Conservation (phyloP, 2,113 vertebrate species). For the Zosterops lateralis region DNA sequence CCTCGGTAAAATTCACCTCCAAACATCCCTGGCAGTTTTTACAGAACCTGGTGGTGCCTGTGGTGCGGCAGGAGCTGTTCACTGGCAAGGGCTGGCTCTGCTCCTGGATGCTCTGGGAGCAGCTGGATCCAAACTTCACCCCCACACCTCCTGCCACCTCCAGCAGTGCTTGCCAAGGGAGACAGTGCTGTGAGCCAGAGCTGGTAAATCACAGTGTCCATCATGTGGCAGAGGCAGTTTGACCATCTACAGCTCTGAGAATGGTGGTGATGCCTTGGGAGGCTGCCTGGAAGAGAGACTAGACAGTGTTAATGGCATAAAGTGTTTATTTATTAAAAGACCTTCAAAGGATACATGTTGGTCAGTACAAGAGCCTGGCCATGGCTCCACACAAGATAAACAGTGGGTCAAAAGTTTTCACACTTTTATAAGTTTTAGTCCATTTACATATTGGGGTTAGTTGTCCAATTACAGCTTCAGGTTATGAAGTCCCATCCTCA, state of each 20-base stretch:
- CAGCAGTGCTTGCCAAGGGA: not conserved
- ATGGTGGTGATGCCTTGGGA: not conserved
- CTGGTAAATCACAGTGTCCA: not conserved
- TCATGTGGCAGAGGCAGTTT: not conserved
- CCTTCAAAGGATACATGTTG: not conserved
- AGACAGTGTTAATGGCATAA: not conserved
- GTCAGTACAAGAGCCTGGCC: not conserved
- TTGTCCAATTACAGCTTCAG: not conserved
- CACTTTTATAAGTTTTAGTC: not conserved
- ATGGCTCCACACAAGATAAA: not conserved
- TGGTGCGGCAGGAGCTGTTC: not conserved
- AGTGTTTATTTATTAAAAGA: not conserved
- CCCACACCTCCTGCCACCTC: not conserved
- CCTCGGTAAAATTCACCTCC: not conserved
- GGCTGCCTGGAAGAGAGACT: not conserved
- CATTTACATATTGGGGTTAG: not conserved
- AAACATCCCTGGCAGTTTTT: not conserved
- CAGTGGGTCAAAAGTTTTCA: not conserved
- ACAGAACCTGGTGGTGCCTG: not conserved
- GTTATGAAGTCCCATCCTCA: not conserved
- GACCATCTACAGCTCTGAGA: not conserved
- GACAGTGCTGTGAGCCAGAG: not conserved
- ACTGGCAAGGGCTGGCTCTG: not conserved
- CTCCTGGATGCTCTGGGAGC: not conserved
- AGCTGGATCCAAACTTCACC: not conserved